Evolutionary conservation across 2,113 vertebrate genomes (phyloP).

Genomic region (Nematolebias whitei): DNA sequence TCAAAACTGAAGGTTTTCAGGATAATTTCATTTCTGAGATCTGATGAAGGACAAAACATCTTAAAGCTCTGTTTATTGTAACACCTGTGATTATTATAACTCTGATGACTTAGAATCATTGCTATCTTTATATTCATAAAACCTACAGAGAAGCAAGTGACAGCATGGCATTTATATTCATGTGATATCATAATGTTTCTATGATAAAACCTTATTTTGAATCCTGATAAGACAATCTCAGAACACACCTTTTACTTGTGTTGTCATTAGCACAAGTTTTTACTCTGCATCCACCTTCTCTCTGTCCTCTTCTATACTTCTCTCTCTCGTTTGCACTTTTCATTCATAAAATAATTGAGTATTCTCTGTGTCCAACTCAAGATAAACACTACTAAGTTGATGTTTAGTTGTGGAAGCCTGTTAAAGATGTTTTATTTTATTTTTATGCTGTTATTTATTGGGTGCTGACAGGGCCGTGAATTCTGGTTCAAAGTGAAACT

Average conservation of each 20-base stretch:
- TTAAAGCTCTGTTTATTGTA: background rate
- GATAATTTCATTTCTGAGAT: background rate
- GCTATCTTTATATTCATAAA: no score
- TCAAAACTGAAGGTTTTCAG: background rate
- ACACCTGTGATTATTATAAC: no score
- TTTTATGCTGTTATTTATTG: conserved; percentile 71
- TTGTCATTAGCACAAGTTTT: conserved; percentile 71
- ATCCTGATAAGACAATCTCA: conserved; percentile 39
- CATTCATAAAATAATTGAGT: conserved; percentile 31
- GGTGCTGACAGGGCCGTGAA: conserved; percentile 73
- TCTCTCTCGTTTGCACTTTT: background rate
- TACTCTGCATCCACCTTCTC: conserved; percentile 36
- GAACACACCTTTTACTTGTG: conserved; percentile 48
- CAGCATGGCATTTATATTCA: conserved; percentile 59
- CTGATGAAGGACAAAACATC: background rate
- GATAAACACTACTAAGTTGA: conserved; percentile 58
- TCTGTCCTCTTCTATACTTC: conserved; percentile 19
- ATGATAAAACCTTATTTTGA: conserved; percentile 69
- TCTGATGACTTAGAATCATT: no score
- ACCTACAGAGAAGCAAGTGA: no score
- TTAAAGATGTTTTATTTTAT: conserved; percentile 31
- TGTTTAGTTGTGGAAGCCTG: conserved; percentile 44
- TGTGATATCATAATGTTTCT: conserved; percentile 72
- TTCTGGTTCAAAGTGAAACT: conserved; percentile 79
- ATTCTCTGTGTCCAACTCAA: conserved; percentile 28